Base-by-base conservation (phyloP, 2,113 vertebrate genomes). In the Scophthalmus maximus region DNA sequence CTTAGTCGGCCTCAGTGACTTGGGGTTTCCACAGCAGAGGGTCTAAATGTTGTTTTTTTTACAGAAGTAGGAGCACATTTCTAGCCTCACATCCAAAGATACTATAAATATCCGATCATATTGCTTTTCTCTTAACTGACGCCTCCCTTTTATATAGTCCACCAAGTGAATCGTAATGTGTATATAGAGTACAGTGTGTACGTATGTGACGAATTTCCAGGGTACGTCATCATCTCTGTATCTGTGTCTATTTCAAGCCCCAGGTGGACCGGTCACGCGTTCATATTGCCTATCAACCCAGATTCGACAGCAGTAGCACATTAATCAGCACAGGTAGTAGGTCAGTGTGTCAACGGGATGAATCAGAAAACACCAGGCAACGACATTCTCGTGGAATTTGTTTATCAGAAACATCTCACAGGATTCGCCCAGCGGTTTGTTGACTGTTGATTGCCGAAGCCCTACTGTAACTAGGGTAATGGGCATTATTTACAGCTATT, bases 291-390 rank as follows among this genome's bases (percentile, higher is more conserved):
- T 0, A 0, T 44, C 81, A 55, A 74, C 79, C 76, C 62, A 81
- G 53, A 84, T 87, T 69, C 10, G 1, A 0, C 15, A 14, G 42
- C 29, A 42, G 4, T 7, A 62, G 29, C 56, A 14, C 57, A 58
- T 32, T 67, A 70, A 71, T 71, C 56, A 63, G 23, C 50, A 29
- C 50, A 69, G 69, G 59, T 68, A 65, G 44, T 68, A 49, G 40
- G 72, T 75, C 58, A 87, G 62, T 81, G 63, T 80, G 79, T 79
- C 62, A 66, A 15, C 27, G 50, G 17, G 36, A 26, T 20, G 20
- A 47, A 29, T 23, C 20, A 38, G 10, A 46, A 53, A n/a, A 23
- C 11, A 22, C 40, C 15, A 56, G 51, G 42, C 18, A 36, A 70
- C 0, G n/a, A 11, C 27, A 20, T 47, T 18, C 8, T 46, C 30